Conservation (phyloP, 2,888 invertebrate genomes). For the Helleia helle region DNA sequence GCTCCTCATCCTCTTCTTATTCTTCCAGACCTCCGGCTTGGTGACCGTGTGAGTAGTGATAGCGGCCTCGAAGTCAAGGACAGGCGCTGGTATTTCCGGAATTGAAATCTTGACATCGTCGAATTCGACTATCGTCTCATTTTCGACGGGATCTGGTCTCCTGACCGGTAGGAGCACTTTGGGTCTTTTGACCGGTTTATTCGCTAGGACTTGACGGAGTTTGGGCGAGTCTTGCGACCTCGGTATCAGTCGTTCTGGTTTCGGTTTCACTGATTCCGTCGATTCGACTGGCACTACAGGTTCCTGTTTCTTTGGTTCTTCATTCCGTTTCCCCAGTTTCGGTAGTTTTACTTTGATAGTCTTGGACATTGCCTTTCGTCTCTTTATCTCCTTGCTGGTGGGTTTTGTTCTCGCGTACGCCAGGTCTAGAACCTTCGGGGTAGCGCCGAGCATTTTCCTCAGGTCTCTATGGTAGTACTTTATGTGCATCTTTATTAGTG, state of each 20-base stretch:
- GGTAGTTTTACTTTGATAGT: conserved; percentile 51
- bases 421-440: conserved; percentile 89
- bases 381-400: conserved; percentile 24
- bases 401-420: conserved; percentile 83
- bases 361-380: conserved; percentile 30
- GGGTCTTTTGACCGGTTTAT: conserved; percentile 51
- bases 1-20: conserved; percentile 33
- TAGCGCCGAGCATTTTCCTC: conserved; percentile 80
- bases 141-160: conserved; percentile 29
- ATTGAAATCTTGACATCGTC: conserved; percentile 6
- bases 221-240: conserved; percentile 49
- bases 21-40: conserved; percentile 33
- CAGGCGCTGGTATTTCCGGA: conserved; percentile 16
- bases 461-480: conserved; percentile 94
- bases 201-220: conserved; percentile 41
- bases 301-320: conserved; percentile 34
- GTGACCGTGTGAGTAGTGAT: conserved; percentile 59
- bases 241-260: conserved; percentile 24
- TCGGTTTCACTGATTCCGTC: conserved; percentile 14
- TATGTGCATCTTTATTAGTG: conserved; percentile 92
- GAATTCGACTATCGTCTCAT: conserved; percentile 7
- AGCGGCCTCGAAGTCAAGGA: conserved; percentile 50
- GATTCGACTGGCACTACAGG: conserved; percentile 16
- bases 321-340: conserved; percentile 35
- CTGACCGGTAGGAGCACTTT: conserved; percentile 51